Conservation (phyloP, 2,888 invertebrate genomes). For the Hydriomena furcata region DNA sequence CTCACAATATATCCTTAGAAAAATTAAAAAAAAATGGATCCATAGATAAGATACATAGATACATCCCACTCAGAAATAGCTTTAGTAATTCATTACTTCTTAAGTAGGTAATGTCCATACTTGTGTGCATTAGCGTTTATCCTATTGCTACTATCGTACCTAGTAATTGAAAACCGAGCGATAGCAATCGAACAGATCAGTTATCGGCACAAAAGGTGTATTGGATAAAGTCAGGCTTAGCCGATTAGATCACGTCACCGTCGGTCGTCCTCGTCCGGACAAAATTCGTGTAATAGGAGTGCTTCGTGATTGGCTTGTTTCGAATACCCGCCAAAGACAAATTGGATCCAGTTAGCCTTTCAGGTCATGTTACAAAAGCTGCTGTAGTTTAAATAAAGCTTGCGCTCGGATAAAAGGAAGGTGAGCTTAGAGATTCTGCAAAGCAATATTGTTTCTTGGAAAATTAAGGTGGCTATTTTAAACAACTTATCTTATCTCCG, state of each 20-base stretch:
- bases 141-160: too few species aligned
- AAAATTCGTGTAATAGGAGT: slow-evolving; percentile 64
- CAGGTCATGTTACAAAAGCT: slow-evolving; percentile 55
- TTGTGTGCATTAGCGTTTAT: too few species aligned
- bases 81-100: too few species aligned
- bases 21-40: too few species aligned
- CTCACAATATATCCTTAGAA: too few species aligned
- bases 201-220: slow-evolving; percentile 65
- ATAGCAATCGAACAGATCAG: slow-evolving; percentile 49
- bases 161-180: too few species aligned
- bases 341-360: slow-evolving; percentile 72
- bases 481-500: too few species aligned
- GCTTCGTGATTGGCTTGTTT: slow-evolving; percentile 74
- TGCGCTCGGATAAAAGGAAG: slow-evolving; percentile 17
- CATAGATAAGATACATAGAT: too few species aligned
- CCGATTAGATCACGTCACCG: slow-evolving; percentile 62
- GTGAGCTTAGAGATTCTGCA: slow-evolving; percentile 22
- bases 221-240: slow-evolving; percentile 65
- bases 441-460: background rate
- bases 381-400: slow-evolving; percentile 22
- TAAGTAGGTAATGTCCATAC: too few species aligned
- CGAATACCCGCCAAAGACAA: slow-evolving; percentile 67
- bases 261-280: slow-evolving; percentile 42
- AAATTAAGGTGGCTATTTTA: too few species aligned
- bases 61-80: too few species aligned